phyloP scores from a whole-genome alignment of 2,797 vertebrate genomes.

The Lagothrix lagotricha region DNA sequence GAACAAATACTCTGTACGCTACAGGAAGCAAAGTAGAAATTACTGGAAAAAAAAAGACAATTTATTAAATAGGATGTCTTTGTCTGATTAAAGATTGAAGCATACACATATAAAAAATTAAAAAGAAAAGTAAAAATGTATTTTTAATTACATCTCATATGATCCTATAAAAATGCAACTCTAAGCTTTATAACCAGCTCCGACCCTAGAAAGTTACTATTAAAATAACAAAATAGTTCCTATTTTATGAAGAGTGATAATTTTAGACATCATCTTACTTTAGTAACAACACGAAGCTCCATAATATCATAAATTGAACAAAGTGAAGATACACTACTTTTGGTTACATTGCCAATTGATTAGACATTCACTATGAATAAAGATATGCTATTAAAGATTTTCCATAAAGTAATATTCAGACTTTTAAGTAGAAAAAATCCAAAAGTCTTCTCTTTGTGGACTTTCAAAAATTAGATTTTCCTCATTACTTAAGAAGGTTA shows the following conservation, averaged over 20 bases:
- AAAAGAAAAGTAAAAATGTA: conserved; percentile 53
- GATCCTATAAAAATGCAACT: conserved; percentile 37
- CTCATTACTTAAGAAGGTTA: background rate
- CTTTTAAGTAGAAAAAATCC: background rate
- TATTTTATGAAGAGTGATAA: background rate
- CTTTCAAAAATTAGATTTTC: background rate
- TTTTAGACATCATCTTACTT: background rate
- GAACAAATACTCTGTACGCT: background rate
- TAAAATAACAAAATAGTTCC: background rate
- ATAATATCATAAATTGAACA: conserved; percentile 4
- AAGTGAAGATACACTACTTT: background rate
- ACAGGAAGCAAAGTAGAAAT: background rate
- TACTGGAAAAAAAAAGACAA: background rate
- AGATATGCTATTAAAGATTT: background rate
- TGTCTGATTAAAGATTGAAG: conserved; percentile 50
- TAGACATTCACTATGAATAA: background rate
- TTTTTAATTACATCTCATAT: conserved; percentile 53
- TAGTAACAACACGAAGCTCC: background rate
- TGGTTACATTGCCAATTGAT: background rate
- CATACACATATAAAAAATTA: conserved; percentile 43
- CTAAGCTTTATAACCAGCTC: conserved; percentile 29
- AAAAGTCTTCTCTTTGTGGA: background rate
- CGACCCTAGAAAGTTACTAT: conserved; percentile 4
- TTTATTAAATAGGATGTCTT: conserved; percentile 29
- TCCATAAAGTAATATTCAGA: background rate